Conservation (phyloP, 2,113 vertebrate species). For the Xiphophorus maculatus region DNA sequence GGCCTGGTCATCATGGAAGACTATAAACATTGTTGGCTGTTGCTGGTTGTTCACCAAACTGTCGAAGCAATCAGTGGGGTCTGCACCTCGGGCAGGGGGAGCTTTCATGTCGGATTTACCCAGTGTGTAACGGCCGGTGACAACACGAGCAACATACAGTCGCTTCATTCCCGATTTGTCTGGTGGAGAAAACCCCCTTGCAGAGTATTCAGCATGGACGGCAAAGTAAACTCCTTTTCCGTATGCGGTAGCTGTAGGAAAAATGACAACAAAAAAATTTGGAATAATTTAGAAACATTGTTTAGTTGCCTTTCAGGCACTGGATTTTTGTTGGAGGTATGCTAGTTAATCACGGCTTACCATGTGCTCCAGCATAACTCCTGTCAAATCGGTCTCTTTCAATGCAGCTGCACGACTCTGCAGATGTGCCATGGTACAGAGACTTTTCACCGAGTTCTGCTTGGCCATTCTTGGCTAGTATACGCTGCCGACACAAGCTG, state of each 20-base stretch:
- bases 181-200: conserved; percentile 14
- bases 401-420: conserved; percentile 46
- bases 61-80: conserved; percentile 71
- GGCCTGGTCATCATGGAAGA: conserved; percentile 82
- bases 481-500: conserved; percentile 41
- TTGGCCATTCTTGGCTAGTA: conserved; percentile 45
- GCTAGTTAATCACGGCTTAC: conserved; percentile 33
- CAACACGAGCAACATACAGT: conserved; percentile 74
- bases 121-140: conserved; percentile 67
- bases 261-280: not conserved
- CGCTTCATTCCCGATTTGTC: conserved; percentile 57
- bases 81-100: conserved; percentile 56
- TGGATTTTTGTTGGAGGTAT: not conserved
- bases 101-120: conserved; percentile 43
- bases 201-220: conserved; percentile 73
- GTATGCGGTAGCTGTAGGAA: conserved; percentile 16
- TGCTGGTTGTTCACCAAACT: conserved; percentile 72
- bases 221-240: conserved; percentile 81
- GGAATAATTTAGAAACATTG: too few relatives aligned
- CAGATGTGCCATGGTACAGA: conserved; percentile 71
- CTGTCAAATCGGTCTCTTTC: conserved; percentile 68
- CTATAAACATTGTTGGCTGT: conserved; percentile 75
- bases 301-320: not conserved
- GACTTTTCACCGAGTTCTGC: conserved; percentile 46
- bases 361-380: conserved; percentile 55